Evolutionary conservation across 2,888 invertebrate species (phyloP), one percentile per base, ranked within the genome.

Genomic region (Chironomus riparius): DNA sequence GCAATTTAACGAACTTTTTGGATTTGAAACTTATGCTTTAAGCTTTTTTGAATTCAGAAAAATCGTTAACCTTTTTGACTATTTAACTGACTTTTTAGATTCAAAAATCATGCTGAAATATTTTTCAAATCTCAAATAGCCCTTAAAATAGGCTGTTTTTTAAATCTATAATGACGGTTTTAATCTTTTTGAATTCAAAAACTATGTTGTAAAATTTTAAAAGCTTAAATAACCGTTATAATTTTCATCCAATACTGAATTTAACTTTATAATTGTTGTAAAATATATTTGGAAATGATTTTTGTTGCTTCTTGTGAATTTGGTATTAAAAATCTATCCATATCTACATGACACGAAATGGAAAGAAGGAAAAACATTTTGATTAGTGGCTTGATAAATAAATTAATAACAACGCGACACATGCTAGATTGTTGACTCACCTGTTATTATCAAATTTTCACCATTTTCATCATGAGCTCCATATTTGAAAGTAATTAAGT

Each of bases 401-500:
- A 28, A 22, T 71, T 4, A 24, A n/a, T n/a, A 47, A 69, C n/a
- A 38, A 18, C 28, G 47, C n/a, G 69, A 22, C 69, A 22, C 22
- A 21, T 47, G 47, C 47, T 47, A 22, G 48, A 50, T 15, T 21
- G 15, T 61, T 71, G 15, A 71, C 71, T 56, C 28, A 74, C 74
- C 74, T 0, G 90, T 92, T 77, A 96, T 92, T 77, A 91, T 86
- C 50, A 94, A 85, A 65, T 89, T 89, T 80, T 93, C 92, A 70
- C 92, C 76, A n/a, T 69, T 47, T 69, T 38, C 93, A 81, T 93
- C 91, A 2, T 91, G 91, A 76, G 91, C 88, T 4, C 97, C 97
- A 83, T 98, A 98, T 83, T 97, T 96, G 83, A 99, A 98, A 0
- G 98, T 98, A 78, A 99, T 97, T 80, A 98, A 86, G 84, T 98